Percentiles rank a stretch among this genome's conserved stretches.
Conservation (phyloP, 37 sponge, comb jelly and placozoan species). For the Agelas oroides region DNA sequence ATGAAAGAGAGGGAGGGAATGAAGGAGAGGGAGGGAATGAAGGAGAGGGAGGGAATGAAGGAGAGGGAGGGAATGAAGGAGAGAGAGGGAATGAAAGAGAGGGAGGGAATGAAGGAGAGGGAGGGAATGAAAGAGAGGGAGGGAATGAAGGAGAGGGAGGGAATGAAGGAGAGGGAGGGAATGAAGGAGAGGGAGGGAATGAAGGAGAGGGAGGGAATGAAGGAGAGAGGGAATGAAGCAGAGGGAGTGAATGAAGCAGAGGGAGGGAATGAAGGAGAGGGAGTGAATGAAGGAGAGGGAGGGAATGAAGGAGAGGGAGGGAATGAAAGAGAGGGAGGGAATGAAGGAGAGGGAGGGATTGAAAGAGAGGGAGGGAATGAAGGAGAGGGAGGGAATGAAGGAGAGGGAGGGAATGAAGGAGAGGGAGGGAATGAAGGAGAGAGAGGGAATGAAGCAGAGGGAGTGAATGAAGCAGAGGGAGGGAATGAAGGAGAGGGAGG, state of each 20-base stretch:
- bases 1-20: no score
- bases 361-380: neutral
- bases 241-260: constrained; percentile 10
- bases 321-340: neutral
- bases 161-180: neutral
- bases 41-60: no score
- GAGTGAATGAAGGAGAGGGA: neutral
- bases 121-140: neutral
- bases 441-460: neutral
- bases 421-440: neutral
- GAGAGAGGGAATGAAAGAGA: no score
- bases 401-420: neutral
- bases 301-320: neutral
- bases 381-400: neutral
- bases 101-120: no score
- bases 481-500: neutral
- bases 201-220: neutral
- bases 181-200: neutral
- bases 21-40: no score
- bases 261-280: constrained; percentile 9
- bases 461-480: neutral
- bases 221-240: neutral
- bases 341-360: neutral
- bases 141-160: neutral
- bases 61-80: no score